Evolutionary conservation across 1,140 invertebrate genomes (phyloP).

Genomic region (Oppia nitens): DNA sequence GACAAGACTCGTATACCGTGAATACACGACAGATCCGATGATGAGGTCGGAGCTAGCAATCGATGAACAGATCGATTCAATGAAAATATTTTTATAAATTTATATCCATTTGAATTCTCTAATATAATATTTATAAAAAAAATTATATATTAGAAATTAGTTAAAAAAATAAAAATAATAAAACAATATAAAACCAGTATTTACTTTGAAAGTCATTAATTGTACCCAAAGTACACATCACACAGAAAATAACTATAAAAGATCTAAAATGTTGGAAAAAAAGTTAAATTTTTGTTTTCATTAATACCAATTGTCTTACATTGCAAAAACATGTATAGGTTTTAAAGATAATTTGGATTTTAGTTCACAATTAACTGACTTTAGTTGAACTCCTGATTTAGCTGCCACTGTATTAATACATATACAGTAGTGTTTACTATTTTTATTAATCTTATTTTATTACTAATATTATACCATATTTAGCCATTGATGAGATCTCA

Average conservation of each 20-base stretch:
- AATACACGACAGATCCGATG: constrained; percentile 26
- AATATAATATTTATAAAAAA: too few relatives aligned
- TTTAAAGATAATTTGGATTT: neutral
- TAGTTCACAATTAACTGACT: neutral
- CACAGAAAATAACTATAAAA: neutral
- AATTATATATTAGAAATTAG: too few relatives aligned
- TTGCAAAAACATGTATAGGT: neutral
- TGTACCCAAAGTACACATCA: neutral
- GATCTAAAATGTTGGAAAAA: too few relatives aligned
- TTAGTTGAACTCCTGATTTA: neutral
- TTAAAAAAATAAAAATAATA: too few relatives aligned
- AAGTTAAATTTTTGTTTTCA: too few relatives aligned
- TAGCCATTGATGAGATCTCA: neutral
- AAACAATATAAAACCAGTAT: too few relatives aligned
- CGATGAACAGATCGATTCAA: neutral
- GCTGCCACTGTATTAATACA: neutral
- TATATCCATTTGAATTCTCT: neutral
- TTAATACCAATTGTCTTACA: too few relatives aligned
- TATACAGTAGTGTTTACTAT: too few relatives aligned
- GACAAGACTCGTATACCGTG: constrained; percentile 65
- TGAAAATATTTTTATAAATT: neutral
- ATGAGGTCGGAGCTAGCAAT: neutral
- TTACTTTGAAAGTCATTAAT: too few relatives aligned
- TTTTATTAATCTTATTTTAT: neutral
- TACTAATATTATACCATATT: neutral